These are phyloP conservation scores for Melitaea athalia DNA, from an alignment of 2,888 invertebrate species.

Conservation along the genomic window DNA sequence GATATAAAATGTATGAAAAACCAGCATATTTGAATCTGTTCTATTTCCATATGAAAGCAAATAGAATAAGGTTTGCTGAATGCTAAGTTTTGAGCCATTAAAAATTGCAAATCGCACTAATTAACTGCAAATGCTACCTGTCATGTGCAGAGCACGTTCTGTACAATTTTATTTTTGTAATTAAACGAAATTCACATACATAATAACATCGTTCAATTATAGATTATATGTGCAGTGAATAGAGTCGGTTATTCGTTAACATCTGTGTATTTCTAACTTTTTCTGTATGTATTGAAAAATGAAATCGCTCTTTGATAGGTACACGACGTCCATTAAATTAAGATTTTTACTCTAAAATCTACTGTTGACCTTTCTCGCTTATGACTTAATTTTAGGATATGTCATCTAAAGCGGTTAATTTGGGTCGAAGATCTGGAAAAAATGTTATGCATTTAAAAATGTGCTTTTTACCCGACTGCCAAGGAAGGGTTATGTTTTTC, in stretches of 20 bases:
- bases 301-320: conserved; percentile 37
- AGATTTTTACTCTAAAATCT: conserved; percentile 31
- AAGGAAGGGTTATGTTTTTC: no score
- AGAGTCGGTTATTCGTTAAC: conserved; percentile 11
- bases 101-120: conserved; percentile 50
- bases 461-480: no score
- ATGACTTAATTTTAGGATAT: conserved; percentile 15
- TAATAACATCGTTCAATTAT: neutral
- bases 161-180: conserved; percentile 35
- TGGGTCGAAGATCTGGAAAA: neutral
- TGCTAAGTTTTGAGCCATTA: conserved; percentile 16
- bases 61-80: neutral
- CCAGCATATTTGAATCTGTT: neutral
- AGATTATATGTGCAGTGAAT: neutral
- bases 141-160: conserved; percentile 48
- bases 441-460: conserved; percentile 8
- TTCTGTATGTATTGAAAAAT: conserved; percentile 36
- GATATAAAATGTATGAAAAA: neutral
- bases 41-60: neutral
- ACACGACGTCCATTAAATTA: conserved; percentile 28
- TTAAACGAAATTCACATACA: conserved; percentile 23
- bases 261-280: conserved; percentile 21
- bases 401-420: neutral
- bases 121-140: conserved; percentile 64
- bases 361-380: conserved; percentile 28